Conservation (phyloP, 2,113 vertebrate genomes). For the Poeciliopsis occidentalis region DNA sequence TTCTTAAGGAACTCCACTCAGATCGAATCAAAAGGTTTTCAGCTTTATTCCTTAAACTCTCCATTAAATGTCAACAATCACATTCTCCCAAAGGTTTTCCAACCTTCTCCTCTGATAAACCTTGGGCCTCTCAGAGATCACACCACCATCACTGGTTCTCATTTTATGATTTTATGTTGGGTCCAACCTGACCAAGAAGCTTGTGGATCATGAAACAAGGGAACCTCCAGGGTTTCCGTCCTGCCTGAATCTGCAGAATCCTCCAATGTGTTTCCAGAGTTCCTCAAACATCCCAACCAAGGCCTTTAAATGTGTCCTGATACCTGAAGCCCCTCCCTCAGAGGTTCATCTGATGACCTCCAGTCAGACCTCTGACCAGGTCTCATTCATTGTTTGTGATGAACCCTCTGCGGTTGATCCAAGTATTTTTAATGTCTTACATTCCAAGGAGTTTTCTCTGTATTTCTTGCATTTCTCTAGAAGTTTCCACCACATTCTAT, state of each 20-base stretch:
- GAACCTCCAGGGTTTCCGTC: not conserved
- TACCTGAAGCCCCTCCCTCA: too few relatives aligned
- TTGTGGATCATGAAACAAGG: too few relatives aligned
- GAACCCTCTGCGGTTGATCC: not conserved
- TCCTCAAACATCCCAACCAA: too few relatives aligned
- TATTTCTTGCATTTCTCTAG: not conserved
- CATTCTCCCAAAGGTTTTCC: too few relatives aligned
- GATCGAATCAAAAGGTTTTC: not conserved
- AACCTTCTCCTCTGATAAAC: not conserved
- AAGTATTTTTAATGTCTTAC: not conserved
- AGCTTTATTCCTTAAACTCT: not conserved
- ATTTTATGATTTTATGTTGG: not conserved
- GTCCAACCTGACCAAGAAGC: too few relatives aligned
- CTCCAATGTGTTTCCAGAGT: too few relatives aligned
- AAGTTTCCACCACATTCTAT: slow-evolving; percentile 1
- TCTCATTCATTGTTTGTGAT: not conserved
- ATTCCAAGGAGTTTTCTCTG: not conserved
- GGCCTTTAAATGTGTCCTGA: not conserved
- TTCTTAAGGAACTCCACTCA: slow-evolving; percentile 6
- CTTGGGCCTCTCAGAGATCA: not conserved
- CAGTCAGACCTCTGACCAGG: not conserved
- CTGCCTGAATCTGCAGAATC: not conserved
- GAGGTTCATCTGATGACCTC: too few relatives aligned
- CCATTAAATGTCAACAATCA: not conserved
- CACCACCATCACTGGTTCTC: not conserved